Evolutionary conservation across 1,140 invertebrate genomes (phyloP).

Genomic region (Rhizoglyphus robini): DNA sequence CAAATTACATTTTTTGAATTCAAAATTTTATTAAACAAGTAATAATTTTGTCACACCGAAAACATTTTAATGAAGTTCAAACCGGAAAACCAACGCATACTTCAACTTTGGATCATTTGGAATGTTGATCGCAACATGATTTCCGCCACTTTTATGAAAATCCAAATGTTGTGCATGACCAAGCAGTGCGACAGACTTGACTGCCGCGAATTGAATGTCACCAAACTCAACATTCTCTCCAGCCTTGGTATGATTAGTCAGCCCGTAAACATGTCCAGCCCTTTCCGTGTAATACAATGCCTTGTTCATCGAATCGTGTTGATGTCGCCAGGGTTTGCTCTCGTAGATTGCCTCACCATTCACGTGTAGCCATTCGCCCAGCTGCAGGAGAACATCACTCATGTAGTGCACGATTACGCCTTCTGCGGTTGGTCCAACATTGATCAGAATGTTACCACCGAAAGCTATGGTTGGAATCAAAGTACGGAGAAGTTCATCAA

Average conservation of each 20-base stretch:
- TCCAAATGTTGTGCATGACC: not conserved
- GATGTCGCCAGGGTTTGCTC: slow-evolving; percentile 57
- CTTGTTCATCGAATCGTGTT: slow-evolving; percentile 62
- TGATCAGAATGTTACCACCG: slow-evolving; percentile 67
- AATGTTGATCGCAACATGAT: too few relatives aligned
- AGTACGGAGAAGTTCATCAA: slow-evolving; percentile 55
- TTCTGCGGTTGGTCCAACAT: slow-evolving; percentile 77
- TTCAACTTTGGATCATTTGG: too few relatives aligned
- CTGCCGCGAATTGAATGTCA: not conserved
- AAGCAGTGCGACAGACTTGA: not conserved
- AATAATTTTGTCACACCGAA: too few relatives aligned
- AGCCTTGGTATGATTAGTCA: slow-evolving; percentile 54
- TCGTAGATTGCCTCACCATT: slow-evolving; percentile 82
- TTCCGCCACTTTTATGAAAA: too few relatives aligned
- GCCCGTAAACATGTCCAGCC: slow-evolving; percentile 59
- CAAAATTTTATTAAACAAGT: too few relatives aligned
- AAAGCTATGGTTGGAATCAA: slow-evolving; percentile 42
- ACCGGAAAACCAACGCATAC: too few relatives aligned
- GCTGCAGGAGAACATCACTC: slow-evolving; percentile 58
- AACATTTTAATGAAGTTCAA: too few relatives aligned
- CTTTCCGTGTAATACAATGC: slow-evolving; percentile 37
- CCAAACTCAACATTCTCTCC: slow-evolving; percentile 36
- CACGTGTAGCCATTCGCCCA: slow-evolving; percentile 55
- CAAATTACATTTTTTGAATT: too few relatives aligned
- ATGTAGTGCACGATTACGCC: slow-evolving; percentile 75